Evolutionary conservation across 1,140 invertebrate genomes (phyloP), one percentile per base, ranked within the genome.

Genomic region (Drosophila seguyi): DNA sequence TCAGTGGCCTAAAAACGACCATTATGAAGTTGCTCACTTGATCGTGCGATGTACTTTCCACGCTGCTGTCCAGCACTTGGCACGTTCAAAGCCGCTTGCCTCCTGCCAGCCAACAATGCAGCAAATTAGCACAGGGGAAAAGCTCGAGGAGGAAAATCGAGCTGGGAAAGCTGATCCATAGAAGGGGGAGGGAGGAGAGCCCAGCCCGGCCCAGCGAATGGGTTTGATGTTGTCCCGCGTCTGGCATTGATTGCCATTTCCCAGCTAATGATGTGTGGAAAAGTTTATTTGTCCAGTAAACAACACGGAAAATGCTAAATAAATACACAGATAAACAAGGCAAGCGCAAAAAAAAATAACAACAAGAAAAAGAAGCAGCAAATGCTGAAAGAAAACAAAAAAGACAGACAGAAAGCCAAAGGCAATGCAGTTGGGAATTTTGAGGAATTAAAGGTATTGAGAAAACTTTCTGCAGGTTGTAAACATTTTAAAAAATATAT

Each of bases 11-110:
- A 85, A 75, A 91, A 81, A 82, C 68, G 57, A 76, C 62, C 73
- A 80, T 91, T 87, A 90, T 81, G 87, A 83, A 91, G 81, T 87
- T 92, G 90, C 86, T 92, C 90, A 92, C 90, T 92, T 92, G 83
- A 92, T 84, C 90, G 90, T 90, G 80, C 90, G 91, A 91, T 90
- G 90, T 91, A 87, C 90, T 77, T 80, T 72, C 73, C 65, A 58
- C n/a, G n/a, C n/a, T 71, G 62, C 76, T 88, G 84, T 53, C 80
- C 76, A 67, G 80, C 84, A 88, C 83, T 88, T 88, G 60, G 83
- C 83, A 88, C 84, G 83, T 88, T 55, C 41, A 42, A 42, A 42
- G 41, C n/a, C n/a, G 41, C 50, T 34, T 53, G 31, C 31, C 36
- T 72, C 42, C n/a, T n/a, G n/a, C n/a, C n/a, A n/a, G n/a, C n/a